A percentile compares a stretch with the other conserved stretches of the same genome.
Evolutionary conservation across 2,113 vertebrate genomes (phyloP).

Genomic region (Chionomys nivalis): DNA sequence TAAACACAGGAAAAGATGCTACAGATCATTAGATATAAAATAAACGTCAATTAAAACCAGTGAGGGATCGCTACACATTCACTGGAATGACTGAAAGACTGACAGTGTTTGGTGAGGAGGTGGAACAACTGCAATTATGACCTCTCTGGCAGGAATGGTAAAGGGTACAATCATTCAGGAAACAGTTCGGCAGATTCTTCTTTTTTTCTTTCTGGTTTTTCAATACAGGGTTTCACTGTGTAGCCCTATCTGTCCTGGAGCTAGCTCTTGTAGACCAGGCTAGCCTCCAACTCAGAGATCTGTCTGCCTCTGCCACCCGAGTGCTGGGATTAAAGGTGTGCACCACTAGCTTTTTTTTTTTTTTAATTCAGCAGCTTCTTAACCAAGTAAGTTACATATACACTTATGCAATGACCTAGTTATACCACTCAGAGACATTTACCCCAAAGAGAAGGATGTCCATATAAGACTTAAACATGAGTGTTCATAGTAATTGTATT

Average conservation of each 20-base stretch:
- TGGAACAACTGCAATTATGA: background rate
- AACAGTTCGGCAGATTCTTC: conserved; percentile 23
- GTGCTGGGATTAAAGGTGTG: too few relatives aligned
- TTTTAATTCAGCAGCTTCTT: background rate
- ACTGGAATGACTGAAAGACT: conserved; percentile 10
- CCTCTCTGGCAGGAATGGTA: background rate
- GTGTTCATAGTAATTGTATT: conserved; percentile 10
- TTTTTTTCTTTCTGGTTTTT: too few relatives aligned
- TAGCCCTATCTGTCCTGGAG: too few relatives aligned
- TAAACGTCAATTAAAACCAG: conserved; percentile 35
- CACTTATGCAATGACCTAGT: background rate
- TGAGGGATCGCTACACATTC: background rate
- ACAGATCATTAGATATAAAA: background rate
- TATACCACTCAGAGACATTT: conserved; percentile 31
- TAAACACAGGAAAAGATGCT: conserved; percentile 30
- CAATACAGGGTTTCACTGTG: too few relatives aligned
- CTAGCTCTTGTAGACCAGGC: too few relatives aligned
- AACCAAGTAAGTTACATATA: conserved; percentile 49
- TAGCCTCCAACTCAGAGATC: too few relatives aligned
- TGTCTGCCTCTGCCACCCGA: too few relatives aligned
- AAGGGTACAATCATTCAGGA: background rate
- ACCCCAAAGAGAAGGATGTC: background rate
- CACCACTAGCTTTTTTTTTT: too few relatives aligned
- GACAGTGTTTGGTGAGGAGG: background rate
- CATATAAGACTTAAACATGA: conserved; percentile 18